These are phyloP conservation scores for Atlantisia rogersi DNA, from an alignment of 2,113 vertebrate genomes.

Conservation along the genomic window DNA sequence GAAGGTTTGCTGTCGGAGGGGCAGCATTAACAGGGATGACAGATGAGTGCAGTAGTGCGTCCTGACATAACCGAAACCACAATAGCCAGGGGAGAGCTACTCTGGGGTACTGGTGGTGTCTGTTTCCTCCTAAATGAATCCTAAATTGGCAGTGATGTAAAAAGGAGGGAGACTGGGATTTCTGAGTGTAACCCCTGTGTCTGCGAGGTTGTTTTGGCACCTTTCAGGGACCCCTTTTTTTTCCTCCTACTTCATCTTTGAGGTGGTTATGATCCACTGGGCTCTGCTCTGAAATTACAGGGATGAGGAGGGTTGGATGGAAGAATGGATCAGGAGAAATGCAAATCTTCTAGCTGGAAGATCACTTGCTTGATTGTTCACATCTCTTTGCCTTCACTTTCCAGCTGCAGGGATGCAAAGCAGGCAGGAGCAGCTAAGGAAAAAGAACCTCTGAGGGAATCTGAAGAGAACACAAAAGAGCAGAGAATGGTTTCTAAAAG, in stretches of 20 bases:
- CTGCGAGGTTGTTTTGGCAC: not conserved
- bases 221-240: not conserved
- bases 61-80: not conserved
- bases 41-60: rapidly evolving
- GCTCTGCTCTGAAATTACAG: not conserved
- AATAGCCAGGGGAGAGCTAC: not conserved
- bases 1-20: rapidly evolving
- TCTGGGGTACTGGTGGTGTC: not conserved
- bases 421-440: not conserved
- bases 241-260: not conserved
- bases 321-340: not conserved
- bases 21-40: not conserved
- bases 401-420: not conserved
- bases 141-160: slow-evolving; percentile 1
- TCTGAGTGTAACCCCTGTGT: not conserved
- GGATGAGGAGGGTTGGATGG: not conserved
- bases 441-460: not conserved
- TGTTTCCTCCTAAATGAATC: not conserved
- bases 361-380: not conserved
- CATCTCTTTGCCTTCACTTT: not conserved
- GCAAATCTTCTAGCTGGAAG: not conserved
- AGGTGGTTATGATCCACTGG: not conserved
- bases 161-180: not conserved
- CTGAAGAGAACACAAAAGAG: not conserved
- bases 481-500: not conserved